Percentiles rank a stretch among this genome's conserved stretches.
phyloP scores from a whole-genome alignment of 2,113 vertebrate species.

The Serilophus lunatus region DNA sequence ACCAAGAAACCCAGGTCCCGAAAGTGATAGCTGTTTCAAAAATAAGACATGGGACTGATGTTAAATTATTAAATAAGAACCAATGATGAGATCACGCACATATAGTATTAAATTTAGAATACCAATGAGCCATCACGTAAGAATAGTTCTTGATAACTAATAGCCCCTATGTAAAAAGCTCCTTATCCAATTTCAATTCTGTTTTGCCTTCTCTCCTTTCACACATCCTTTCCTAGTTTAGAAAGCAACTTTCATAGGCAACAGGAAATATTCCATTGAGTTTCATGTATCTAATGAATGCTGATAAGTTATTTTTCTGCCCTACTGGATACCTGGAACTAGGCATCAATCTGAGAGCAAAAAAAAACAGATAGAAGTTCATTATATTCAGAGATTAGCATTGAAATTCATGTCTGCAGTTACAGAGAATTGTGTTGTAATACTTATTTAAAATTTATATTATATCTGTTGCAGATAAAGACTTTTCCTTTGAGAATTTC shows the following conservation, averaged over 20 bases:
- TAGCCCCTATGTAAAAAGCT: background rate
- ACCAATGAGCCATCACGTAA: slow-evolving; percentile 12
- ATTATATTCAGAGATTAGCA: slow-evolving; percentile 46
- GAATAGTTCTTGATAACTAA: slow-evolving; percentile 57
- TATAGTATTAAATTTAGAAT: background rate
- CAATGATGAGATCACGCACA: background rate
- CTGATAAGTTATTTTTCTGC: slow-evolving; percentile 61
- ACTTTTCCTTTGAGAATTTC: background rate
- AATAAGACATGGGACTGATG: background rate
- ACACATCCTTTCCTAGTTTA: background rate
- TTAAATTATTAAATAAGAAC: background rate
- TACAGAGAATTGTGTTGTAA: slow-evolving; percentile 5
- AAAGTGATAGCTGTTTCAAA: background rate
- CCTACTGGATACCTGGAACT: slow-evolving; percentile 50
- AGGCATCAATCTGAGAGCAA: slow-evolving; percentile 28
- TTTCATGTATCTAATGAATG: slow-evolving; percentile 54
- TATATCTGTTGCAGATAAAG: slow-evolving; percentile 13
- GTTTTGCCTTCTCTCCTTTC: slow-evolving; percentile 44
- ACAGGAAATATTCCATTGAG: slow-evolving; percentile 36
- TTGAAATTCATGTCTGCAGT: background rate
- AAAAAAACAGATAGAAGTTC: slow-evolving; percentile 46
- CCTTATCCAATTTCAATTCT: slow-evolving; percentile 12
- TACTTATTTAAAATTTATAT: slow-evolving; percentile 41
- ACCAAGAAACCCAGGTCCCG: background rate
- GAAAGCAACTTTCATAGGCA: slow-evolving; percentile 27